A percentile compares a stretch with the other conserved stretches of the same genome.
Evolutionary conservation across 2,113 vertebrate genomes (phyloP).

Genomic region (Formicarius rufipectus): DNA sequence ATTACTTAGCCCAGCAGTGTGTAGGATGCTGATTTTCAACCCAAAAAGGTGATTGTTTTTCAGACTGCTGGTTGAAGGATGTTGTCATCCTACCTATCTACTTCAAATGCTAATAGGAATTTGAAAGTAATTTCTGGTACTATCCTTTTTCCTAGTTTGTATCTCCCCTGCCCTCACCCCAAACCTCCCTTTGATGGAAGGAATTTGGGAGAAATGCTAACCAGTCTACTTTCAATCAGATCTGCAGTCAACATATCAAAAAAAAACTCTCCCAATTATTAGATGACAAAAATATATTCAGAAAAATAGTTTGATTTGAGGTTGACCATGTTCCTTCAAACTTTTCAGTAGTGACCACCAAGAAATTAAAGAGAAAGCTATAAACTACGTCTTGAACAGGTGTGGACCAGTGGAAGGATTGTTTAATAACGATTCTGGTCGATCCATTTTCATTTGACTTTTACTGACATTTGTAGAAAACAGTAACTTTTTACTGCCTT

Average conservation of each 20-base stretch:
- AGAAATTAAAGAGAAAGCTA: background rate
- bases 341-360: background rate
- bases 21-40: background rate
- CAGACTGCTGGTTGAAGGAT: background rate
- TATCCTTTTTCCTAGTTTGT: background rate
- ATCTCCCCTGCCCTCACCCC: background rate
- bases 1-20: background rate
- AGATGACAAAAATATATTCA: background rate
- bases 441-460: background rate
- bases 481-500: background rate
- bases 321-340: background rate
- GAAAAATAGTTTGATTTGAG: background rate
- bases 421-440: background rate
- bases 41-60: accelerated
- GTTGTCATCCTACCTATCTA: background rate
- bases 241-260: background rate
- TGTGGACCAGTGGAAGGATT: background rate
- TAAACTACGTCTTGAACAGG: background rate
- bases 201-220: background rate
- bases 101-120: background rate
- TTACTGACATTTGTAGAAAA: background rate
- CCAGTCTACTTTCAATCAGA: accelerated
- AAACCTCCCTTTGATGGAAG: accelerated
- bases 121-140: background rate
- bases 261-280: background rate